Evolutionary conservation across 53 echinoderm and acorn worm species (phyloP), one percentile per base, ranked within the genome.

Genomic region (Paracentrotus lividus): DNA sequence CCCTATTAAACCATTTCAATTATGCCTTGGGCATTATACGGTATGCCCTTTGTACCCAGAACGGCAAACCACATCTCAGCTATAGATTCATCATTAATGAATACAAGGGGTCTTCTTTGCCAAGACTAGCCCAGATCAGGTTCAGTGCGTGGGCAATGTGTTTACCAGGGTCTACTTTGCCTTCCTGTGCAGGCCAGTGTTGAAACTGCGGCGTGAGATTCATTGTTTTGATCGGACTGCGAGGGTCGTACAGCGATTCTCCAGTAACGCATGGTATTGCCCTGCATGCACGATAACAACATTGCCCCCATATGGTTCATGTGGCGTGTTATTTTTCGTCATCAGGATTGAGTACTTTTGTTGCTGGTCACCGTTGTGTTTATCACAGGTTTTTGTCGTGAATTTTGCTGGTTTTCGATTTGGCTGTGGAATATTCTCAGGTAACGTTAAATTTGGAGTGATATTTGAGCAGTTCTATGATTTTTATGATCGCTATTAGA

Each of bases 91-190:
- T 23, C 32, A 31, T 42, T 42, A 1, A 3, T 32, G 33, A 31
- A 38, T n/a, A 38, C 27, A 8, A 0, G 1, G 9, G 47, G 81
- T 45, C 47, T 81, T 45, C 26, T 49, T 49, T 55, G 16, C 34
- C 13, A 33, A 86, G 86, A 86, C 86, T 86, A 40, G n/a, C n/a
- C n/a, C n/a, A n/a, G n/a, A n/a, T 72, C 13, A 18, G 33, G 54
- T 86, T 86, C 86, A 86, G 8, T 86, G 86, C 86, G 86, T 86
- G 86, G 86, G 86, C 86, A 86, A 86, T 21, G 53, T 34, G 55
- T 86, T 86, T 86, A 56, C 86, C 86, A 86, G 86, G 86, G 81
- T 27, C n/a, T n/a, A 45, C 45, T 14, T 47, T 45, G 45, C 81
- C 81, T 45, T 1, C 49, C 81, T 27, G 9, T 45, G 81, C 47